Evolutionary conservation across 2,888 invertebrate species (phyloP), one percentile per base, ranked within the genome.

Genomic region (Ochropacha duplaris): DNA sequence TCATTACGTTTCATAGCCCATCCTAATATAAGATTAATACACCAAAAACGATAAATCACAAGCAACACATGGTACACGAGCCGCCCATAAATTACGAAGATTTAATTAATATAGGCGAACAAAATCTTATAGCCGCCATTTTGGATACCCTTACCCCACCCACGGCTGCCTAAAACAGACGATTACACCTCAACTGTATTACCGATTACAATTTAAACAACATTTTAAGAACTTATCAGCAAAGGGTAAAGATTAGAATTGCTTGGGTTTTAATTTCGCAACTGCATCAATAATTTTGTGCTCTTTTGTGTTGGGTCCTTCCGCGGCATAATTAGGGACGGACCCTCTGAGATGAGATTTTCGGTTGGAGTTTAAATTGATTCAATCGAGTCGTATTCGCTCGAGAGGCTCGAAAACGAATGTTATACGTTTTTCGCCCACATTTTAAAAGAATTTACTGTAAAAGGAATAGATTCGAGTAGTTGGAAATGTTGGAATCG

Each of bases 121-220:
- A 84, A 91, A 92, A 92, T 92, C 92, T 92, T 92, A 92, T 86
- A 79, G 82, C 81, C 68, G 91, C 92, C 92, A 91, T 92, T 86
- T 92, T 92, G 89, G 71, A 81, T 70, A 83, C 90, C 91, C 87
- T 87, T 87, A 83, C 79, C 82, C 86, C 83, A 75, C 86, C 86
- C 86, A 83, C 77, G 72, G 66, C 77, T 82, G 88, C 85, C 84
- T 82, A 81, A 79, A 88, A 88, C 91, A 88, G 87, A 88, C 90
- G 91, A 91, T 90, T 89, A 87, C 83, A 79, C 84, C 79, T 87
- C 76, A 71, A 78, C 89, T 81, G 88, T 78, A 51, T 75, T 83
- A 68, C 55, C 68, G 56, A 64, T 56, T 56, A 49, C 54, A 61
- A 51, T 69, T 65, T 59, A 62, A 58, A 64, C 63, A 51, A n/a